Percentiles rank a stretch among this genome's conserved stretches.
These are phyloP conservation scores for Chelonoidis abingdonii DNA, from an alignment of 2,113 vertebrate genomes.

Conservation along the genomic window DNA sequence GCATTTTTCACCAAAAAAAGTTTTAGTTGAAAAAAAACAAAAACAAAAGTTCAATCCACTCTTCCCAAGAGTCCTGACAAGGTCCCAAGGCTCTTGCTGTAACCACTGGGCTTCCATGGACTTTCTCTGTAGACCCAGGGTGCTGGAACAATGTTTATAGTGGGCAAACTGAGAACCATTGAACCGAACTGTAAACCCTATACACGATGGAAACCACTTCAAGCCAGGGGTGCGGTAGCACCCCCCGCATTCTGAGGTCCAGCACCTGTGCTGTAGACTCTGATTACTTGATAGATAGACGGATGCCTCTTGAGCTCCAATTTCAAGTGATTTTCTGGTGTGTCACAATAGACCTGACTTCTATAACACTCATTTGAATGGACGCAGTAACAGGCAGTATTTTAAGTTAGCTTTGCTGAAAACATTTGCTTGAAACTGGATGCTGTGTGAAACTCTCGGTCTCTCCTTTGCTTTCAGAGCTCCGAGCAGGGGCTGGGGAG, in stretches of 20 bases:
- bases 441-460: constrained; percentile 65
- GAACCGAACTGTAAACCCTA: not conserved
- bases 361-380: accelerated
- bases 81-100: not conserved
- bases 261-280: accelerated
- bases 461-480: constrained; percentile 14
- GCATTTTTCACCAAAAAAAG: not conserved
- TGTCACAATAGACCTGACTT: not conserved
- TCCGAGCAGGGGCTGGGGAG: not conserved
- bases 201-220: not conserved
- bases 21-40: not conserved
- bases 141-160: not conserved
- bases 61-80: not conserved
- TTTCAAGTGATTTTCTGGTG: not conserved
- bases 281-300: not conserved
- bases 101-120: not conserved
- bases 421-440: constrained; percentile 62
- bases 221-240: not conserved
- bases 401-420: constrained; percentile 48
- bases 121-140: not conserved
- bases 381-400: not conserved
- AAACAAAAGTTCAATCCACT: not conserved
- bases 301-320: accelerated
- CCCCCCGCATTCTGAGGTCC: too few relatives aligned
- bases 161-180: not conserved